Evolutionary conservation across 2,888 invertebrate species (phyloP).

Genomic region (Apamea sordens): DNA sequence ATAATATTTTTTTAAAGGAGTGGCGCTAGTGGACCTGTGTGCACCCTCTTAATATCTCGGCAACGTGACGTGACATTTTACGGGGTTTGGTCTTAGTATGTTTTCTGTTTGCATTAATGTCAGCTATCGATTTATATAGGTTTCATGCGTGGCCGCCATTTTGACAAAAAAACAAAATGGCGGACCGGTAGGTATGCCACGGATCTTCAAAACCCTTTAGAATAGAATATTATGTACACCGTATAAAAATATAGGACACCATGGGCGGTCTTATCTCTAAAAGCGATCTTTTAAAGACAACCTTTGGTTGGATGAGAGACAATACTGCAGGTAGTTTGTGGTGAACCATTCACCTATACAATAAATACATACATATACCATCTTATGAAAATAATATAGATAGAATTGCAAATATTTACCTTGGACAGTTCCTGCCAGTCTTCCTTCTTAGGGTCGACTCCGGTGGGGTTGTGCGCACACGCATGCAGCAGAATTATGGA

Average conservation of each 20-base stretch:
- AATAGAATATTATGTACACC: too few relatives aligned
- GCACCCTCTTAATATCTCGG: too few relatives aligned
- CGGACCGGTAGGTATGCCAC: too few relatives aligned
- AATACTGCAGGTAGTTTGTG: too few relatives aligned
- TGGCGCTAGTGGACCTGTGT: too few relatives aligned
- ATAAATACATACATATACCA: neutral
- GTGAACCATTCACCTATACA: neutral
- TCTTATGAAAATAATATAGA: neutral
- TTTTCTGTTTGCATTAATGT: too few relatives aligned
- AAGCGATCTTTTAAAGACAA: neutral
- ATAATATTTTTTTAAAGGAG: too few relatives aligned
- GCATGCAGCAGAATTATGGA: conserved; percentile 98
- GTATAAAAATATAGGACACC: neutral
- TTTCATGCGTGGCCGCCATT: too few relatives aligned
- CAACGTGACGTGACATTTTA: too few relatives aligned
- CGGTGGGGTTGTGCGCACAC: conserved; percentile 99
- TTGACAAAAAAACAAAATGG: too few relatives aligned
- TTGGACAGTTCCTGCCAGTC: conserved; percentile 97
- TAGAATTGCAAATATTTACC: conserved; percentile 76
- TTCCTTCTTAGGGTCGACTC: conserved; percentile 96
- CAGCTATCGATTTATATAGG: too few relatives aligned
- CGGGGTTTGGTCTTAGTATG: too few relatives aligned
- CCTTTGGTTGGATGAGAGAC: neutral
- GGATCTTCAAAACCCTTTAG: neutral
- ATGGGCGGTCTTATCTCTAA: neutral